Evolutionary conservation across 2,888 invertebrate species (phyloP).

Genomic region (Craniophora ligustri): DNA sequence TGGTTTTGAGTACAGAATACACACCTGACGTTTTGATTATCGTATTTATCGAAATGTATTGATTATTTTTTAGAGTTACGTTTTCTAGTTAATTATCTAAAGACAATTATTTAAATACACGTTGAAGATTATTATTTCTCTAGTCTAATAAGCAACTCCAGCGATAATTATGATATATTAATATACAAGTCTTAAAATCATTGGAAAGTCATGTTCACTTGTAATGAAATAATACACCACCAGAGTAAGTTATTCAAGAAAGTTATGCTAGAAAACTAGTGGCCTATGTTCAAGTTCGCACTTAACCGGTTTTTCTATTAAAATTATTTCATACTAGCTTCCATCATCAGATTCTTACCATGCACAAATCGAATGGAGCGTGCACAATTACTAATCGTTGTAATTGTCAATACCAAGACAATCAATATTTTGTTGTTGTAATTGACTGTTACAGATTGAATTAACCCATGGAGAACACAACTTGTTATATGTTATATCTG

Average conservation of each 20-base stretch:
- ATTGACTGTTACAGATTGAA: constrained; percentile 50
- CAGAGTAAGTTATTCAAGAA: constrained; percentile 29
- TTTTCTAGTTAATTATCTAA: no score
- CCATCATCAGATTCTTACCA: constrained; percentile 46
- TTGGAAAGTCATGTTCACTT: not conserved
- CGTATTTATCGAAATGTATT: no score
- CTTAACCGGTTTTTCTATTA: constrained; percentile 51
- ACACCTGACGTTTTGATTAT: no score
- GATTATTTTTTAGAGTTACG: no score
- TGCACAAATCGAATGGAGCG: constrained; percentile 52
- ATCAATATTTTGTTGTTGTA: constrained; percentile 49
- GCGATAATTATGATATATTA: no score
- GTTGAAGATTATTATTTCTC: no score
- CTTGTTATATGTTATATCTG: constrained; percentile 4
- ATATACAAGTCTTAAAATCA: no score
- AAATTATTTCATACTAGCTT: constrained; percentile 49
- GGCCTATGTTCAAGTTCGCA: constrained; percentile 35
- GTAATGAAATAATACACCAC: not conserved
- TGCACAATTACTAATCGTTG: constrained; percentile 52
- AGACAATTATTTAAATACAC: no score
- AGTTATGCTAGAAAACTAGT: constrained; percentile 34
- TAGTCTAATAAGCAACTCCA: no score
- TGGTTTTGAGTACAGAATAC: no score
- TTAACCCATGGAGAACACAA: constrained; percentile 22
- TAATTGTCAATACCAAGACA: constrained; percentile 57